phyloP scores from a whole-genome alignment of 2,113 vertebrate species.

The Tursiops truncatus region DNA sequence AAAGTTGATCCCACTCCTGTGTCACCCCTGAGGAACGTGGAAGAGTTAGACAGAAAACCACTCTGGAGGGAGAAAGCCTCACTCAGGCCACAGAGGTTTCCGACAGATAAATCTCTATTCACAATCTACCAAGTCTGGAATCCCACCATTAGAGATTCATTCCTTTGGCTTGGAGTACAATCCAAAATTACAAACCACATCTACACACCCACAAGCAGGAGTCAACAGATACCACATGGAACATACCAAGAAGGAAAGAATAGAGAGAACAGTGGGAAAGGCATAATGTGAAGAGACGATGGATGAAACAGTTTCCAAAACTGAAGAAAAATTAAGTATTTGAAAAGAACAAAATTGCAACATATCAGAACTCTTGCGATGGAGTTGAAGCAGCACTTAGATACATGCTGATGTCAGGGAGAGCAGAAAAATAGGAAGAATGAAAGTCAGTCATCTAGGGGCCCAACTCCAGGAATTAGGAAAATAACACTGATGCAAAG shows the following conservation, averaged over 20 bases:
- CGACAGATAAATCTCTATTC: slow-evolving; percentile 5
- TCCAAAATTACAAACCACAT: slow-evolving; percentile 25
- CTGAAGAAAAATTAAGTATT: neutral
- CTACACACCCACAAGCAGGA: neutral
- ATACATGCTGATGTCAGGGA: no score
- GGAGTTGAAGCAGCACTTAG: neutral
- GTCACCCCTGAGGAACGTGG: neutral
- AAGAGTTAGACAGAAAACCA: neutral
- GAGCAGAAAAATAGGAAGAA: neutral
- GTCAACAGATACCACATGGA: neutral
- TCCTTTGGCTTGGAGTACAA: neutral
- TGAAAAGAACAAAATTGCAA: neutral
- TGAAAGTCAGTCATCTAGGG: neutral
- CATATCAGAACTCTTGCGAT: neutral
- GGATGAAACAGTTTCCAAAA: neutral
- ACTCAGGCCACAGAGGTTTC: neutral
- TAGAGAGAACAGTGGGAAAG: neutral
- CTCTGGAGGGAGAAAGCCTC: neutral
- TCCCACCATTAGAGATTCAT: neutral
- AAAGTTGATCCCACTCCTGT: neutral
- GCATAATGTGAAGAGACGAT: neutral
- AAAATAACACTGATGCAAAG: neutral
- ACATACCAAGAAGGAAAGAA: neutral
- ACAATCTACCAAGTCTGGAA: neutral
- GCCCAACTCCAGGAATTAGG: neutral